Percentiles rank a stretch among this genome's conserved stretches.
These are phyloP conservation scores for Chaunax sp. DNA, from an alignment of 2,797 vertebrate genomes.

Conservation along the genomic window DNA sequence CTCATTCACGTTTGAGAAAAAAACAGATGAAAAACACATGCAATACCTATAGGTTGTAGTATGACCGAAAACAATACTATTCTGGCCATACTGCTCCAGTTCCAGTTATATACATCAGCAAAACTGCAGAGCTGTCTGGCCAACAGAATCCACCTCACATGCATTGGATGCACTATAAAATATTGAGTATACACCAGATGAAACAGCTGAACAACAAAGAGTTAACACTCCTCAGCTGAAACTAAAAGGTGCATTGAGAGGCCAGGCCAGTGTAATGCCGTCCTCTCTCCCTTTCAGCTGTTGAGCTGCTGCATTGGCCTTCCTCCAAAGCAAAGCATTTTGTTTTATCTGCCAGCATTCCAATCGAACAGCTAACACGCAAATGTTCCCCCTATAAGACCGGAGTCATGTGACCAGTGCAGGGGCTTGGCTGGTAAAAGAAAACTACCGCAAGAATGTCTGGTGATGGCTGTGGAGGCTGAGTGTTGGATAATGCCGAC, in stretches of 20 bases:
- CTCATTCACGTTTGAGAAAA: not conserved
- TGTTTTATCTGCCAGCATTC: constrained; percentile 69
- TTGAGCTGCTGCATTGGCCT: constrained; percentile 61
- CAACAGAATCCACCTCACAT: not conserved
- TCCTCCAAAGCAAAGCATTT: constrained; percentile 72
- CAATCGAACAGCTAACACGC: constrained; percentile 60
- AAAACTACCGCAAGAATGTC: constrained; percentile 49
- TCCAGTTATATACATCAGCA: no score
- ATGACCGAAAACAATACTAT: no score
- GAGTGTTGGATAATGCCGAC: constrained; percentile 20
- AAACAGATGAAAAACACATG: no score
- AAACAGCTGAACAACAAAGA: constrained; percentile 29
- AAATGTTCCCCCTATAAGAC: constrained; percentile 64
- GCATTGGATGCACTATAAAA: no score
- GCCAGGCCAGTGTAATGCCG: constrained; percentile 43
- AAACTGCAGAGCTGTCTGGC: no score
- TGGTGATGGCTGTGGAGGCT: constrained; percentile 40
- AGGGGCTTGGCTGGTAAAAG: constrained; percentile 38
- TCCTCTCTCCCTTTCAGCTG: constrained; percentile 59
- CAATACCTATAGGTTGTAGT: no score
- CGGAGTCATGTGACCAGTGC: constrained; percentile 52
- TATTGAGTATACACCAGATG: no score
- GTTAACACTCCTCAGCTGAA: constrained; percentile 64
- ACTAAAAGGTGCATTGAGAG: constrained; percentile 59
- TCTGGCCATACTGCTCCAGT: no score